Conservation (phyloP, 2,888 invertebrate species). For the Hemaris fuciformis region DNA sequence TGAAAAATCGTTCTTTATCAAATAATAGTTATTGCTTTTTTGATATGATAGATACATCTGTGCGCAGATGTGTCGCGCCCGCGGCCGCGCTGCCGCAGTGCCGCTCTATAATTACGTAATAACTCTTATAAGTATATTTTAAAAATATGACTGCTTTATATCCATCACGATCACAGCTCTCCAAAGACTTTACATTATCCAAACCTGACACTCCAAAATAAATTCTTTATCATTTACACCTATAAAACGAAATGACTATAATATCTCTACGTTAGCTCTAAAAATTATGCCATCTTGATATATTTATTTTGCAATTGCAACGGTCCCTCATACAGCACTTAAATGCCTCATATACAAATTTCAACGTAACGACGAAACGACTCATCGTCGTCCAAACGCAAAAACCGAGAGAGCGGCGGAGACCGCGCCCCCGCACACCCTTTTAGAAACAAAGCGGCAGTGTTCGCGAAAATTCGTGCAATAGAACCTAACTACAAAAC, state of each 20-base stretch:
- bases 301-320: constrained; percentile 81
- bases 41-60: constrained; percentile 75
- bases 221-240: constrained; percentile 80
- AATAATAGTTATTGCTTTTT: constrained; percentile 81
- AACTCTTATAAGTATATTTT: constrained; percentile 78
- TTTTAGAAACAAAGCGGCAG: constrained; percentile 78
- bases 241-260: constrained; percentile 81
- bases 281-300: constrained; percentile 81
- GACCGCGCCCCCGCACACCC: constrained; percentile 59
- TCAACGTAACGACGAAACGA: constrained; percentile 71
- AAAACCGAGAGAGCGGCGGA: constrained; percentile 59
- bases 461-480: constrained; percentile 79
- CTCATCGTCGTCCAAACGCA: constrained; percentile 51
- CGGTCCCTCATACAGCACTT: constrained; percentile 80
- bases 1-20: constrained; percentile 73
- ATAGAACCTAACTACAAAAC: constrained; percentile 80
- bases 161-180: constrained; percentile 80
- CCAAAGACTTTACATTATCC: constrained; percentile 79
- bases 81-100: constrained; percentile 25
- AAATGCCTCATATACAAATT: constrained; percentile 78
- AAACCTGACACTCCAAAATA: constrained; percentile 78
- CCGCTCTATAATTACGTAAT: constrained; percentile 68
- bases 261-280: constrained; percentile 79
- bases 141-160: constrained; percentile 81
- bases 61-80: constrained; percentile 43